Percentiles rank a stretch among this genome's conserved stretches.
Conservation (phyloP, 1,140 invertebrate species). For the Philopotamus ludificatus region DNA sequence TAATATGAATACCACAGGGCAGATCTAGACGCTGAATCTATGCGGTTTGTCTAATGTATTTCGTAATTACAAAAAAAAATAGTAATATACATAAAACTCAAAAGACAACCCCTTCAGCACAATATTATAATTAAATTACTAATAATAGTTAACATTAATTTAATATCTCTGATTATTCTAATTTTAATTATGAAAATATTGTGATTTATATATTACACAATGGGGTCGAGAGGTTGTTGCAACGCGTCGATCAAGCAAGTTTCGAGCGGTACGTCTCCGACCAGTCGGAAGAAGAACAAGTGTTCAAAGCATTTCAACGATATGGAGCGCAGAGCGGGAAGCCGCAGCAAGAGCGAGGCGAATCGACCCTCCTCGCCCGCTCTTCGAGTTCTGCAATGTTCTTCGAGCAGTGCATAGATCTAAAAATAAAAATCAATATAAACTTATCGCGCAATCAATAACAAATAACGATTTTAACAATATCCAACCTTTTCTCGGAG, state of each 20-base stretch:
- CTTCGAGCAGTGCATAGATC: conserved; percentile 89
- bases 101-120: neutral
- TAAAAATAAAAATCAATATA: too few species aligned
- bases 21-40: too few species aligned
- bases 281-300: conserved; percentile 91
- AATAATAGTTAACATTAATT: neutral
- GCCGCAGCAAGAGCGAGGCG: conserved; percentile 86
- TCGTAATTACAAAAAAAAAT: too few species aligned
- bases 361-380: conserved; percentile 91
- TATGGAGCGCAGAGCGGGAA: conserved; percentile 93
- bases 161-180: too few species aligned
- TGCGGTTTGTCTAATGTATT: too few species aligned
- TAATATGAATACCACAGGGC: too few species aligned
- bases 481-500: conserved; percentile 91
- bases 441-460: too few species aligned
- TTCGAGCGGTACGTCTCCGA: conserved; percentile 73
- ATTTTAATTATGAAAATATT: conserved; percentile 35
- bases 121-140: neutral
- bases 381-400: conserved; percentile 85
- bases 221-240: conserved; percentile 57
- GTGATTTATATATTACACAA: conserved; percentile 43
- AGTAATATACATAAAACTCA: too few species aligned
- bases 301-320: conserved; percentile 95
- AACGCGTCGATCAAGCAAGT: conserved; percentile 72
- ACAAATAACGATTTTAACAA: too few species aligned